Evolutionary conservation across 2,888 invertebrate species (phyloP).

Genomic region (Choristoneura rosaceana): DNA sequence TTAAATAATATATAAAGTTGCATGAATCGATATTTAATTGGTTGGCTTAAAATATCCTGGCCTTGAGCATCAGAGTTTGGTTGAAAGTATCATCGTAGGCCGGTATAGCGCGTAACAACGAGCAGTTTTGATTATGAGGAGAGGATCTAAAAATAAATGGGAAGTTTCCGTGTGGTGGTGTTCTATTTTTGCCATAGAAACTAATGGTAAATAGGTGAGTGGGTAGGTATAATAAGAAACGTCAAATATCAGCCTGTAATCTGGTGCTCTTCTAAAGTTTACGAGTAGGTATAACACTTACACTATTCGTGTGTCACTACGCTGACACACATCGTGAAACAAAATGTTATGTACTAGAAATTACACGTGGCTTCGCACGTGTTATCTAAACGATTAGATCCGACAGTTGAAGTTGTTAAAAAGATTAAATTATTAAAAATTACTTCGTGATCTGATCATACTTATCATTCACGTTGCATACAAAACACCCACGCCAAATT

Average conservation of each 20-base stretch:
- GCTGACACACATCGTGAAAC: no score
- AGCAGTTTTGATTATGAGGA: constrained; percentile 21
- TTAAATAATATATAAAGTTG: no score
- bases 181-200: constrained; percentile 21
- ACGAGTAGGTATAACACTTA: not conserved
- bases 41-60: no score
- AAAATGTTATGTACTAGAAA: no score
- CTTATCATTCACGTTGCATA: no score
- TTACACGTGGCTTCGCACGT: no score
- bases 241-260: not conserved
- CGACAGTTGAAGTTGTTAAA: no score
- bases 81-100: not conserved
- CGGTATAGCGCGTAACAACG: not conserved
- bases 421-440: no score
- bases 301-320: not conserved
- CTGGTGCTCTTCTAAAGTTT: not conserved
- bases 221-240: not conserved
- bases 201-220: not conserved
- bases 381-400: no score
- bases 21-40: no score
- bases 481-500: no score
- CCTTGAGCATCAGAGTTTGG: not conserved
- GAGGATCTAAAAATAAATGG: constrained; percentile 27
- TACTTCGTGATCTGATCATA: no score
- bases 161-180: constrained; percentile 27